Percentiles rank a stretch among this genome's conserved stretches.
phyloP scores from a whole-genome alignment of 2,113 vertebrate species.

The Caranx ignobilis region DNA sequence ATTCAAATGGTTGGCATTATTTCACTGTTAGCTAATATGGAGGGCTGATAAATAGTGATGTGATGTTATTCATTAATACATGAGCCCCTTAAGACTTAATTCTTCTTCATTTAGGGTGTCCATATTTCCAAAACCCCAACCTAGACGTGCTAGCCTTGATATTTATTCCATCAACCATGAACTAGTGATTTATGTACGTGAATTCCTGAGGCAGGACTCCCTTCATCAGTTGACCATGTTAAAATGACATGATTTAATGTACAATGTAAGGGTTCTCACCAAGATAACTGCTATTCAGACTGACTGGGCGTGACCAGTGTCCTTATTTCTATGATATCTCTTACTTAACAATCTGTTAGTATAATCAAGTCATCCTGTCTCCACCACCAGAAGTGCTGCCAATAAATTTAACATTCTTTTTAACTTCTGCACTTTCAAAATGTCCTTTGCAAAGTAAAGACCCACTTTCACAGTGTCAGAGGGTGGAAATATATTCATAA shows the following conservation, averaged over 20 bases:
- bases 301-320: background rate
- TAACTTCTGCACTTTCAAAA: conserved; percentile 31
- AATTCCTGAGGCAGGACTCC: background rate
- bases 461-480: background rate
- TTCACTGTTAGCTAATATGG: background rate
- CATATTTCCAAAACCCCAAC: too few species aligned
- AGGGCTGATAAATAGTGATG: background rate
- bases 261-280: background rate
- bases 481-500: conserved; percentile 22
- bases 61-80: background rate
- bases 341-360: conserved; percentile 6
- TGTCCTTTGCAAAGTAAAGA: conserved; percentile 15
- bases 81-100: background rate
- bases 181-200: too few species aligned
- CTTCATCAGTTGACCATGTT: background rate
- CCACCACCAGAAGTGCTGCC: conserved; percentile 1
- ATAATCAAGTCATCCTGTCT: background rate
- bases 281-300: background rate
- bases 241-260: conserved; percentile 3
- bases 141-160: too few species aligned
- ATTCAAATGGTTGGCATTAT: background rate
- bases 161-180: too few species aligned
- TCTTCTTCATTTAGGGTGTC: too few species aligned
- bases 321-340: conserved; percentile 1
- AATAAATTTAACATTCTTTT: conserved; percentile 20